phyloP scores from a whole-genome alignment of 2,888 invertebrate genomes.

The Phragmatobia fuliginosa region DNA sequence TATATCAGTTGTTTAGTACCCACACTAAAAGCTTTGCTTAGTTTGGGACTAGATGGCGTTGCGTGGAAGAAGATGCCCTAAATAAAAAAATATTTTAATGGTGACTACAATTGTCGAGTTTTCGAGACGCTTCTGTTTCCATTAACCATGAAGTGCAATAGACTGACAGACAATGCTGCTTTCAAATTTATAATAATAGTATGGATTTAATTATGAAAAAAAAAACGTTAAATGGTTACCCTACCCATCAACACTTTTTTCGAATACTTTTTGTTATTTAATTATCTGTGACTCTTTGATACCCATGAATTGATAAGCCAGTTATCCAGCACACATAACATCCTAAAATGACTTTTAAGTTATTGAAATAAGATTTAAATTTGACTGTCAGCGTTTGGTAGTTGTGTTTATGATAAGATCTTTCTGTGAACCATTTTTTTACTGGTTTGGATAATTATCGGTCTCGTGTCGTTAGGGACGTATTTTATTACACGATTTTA shows the following conservation, averaged over 20 bases:
- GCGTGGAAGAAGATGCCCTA: no score
- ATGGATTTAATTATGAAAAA: no score
- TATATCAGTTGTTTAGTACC: no score
- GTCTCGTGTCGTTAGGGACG: slow-evolving; percentile 54
- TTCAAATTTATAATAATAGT: no score
- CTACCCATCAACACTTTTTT: slow-evolving; percentile 61
- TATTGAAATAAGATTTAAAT: slow-evolving; percentile 4
- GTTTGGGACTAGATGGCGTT: no score
- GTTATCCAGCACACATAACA: slow-evolving; percentile 34
- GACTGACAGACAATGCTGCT: background rate
- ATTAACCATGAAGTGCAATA: no score
- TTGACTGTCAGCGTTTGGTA: background rate
- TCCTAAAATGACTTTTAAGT: background rate
- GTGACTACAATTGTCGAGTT: no score
- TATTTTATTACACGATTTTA: slow-evolving; percentile 55
- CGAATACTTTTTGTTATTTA: slow-evolving; percentile 76
- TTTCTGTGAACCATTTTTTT: slow-evolving; percentile 57
- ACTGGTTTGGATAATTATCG: slow-evolving; percentile 58
- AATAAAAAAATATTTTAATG: no score
- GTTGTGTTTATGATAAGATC: slow-evolving; percentile 55
- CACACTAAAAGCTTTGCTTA: no score
- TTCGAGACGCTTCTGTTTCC: no score
- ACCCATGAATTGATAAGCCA: slow-evolving; percentile 69
- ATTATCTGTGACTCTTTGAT: slow-evolving; percentile 75
- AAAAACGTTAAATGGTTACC: slow-evolving; percentile 16